Evolutionary conservation across 2,113 vertebrate genomes (phyloP), one percentile per base, ranked within the genome.

Genomic region (Anolis sagrei): DNA sequence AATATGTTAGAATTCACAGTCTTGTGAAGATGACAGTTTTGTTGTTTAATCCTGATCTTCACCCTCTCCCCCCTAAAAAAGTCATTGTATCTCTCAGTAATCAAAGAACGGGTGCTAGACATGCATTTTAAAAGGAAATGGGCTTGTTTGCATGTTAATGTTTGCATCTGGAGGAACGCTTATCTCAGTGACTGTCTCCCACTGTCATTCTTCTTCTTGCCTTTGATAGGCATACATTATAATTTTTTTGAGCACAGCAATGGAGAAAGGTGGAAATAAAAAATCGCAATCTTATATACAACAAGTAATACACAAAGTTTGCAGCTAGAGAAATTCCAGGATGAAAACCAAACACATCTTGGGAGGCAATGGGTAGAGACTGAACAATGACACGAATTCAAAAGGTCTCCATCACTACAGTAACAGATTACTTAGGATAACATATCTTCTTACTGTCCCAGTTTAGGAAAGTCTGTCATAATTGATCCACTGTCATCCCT

Each of bases 121-220:
- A 0, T 0, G 0, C 7, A 88, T 51, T 0, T 72, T 79, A 64
- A 49, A 87, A 54, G 3, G 25, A 32, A 51, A 16, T 13, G 27
- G 69, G 25, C n/a, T 0, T 0, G 64, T 74, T 70, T 77, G 25
- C 16, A 74, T 73, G 39, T 64, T 66, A 36, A 86, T 81, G 27
- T 75, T 80, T 73, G 14, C 44, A 8, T 44, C 68, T 39, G 7
- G 27, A 70, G 4, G 32, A n/a, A 27, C 32, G 54, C 29, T 34
- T 29, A 11, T 77, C 51, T 84, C 44, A 34, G 8, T 23, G 14
- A 3, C 48, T 70, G 8, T 18, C 34, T 82, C 32, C 23, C 5
- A 11, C 3, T 39, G 23, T 36, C n/a, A 25, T 61, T 44, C 51
- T 69, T 69, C 70, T 11, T 25, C 39, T n/a, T 64, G 82, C 21